Conservation (phyloP, 2,113 vertebrate genomes). For the Chloroceryle aenea region DNA sequence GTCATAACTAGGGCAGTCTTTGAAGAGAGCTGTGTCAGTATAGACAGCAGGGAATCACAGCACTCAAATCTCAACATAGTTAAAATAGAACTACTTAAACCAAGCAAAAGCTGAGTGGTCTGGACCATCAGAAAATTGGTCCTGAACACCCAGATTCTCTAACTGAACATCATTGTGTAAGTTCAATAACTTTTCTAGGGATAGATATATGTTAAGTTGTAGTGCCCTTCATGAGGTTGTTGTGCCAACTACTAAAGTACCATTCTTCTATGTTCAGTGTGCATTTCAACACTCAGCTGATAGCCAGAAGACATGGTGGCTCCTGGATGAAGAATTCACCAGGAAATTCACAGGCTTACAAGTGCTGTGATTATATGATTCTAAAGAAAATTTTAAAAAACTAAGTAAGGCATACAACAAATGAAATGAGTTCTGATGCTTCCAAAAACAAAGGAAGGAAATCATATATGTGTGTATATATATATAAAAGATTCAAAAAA, state of each 20-base stretch:
- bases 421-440: not conserved
- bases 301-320: not conserved
- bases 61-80: not conserved
- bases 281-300: not conserved
- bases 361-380: not conserved
- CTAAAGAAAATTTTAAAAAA: not conserved
- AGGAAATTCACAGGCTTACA: not conserved
- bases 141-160: not conserved
- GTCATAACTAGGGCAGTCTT: constrained; percentile 50
- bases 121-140: not conserved
- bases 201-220: not conserved
- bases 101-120: not conserved
- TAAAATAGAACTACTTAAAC: constrained; percentile 45
- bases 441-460: not conserved
- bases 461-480: not conserved
- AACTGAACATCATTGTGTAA: not conserved
- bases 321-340: not conserved
- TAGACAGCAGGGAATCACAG: constrained; percentile 33
- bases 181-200: not conserved
- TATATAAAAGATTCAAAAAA: not conserved
- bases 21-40: constrained; percentile 8
- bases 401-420: not conserved
- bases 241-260: constrained; percentile 5
- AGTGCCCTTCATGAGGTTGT: not conserved
- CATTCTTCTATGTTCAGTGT: not conserved